Evolutionary conservation across 1,140 invertebrate species (phyloP).

Genomic region (Latrodectus geometricus): DNA sequence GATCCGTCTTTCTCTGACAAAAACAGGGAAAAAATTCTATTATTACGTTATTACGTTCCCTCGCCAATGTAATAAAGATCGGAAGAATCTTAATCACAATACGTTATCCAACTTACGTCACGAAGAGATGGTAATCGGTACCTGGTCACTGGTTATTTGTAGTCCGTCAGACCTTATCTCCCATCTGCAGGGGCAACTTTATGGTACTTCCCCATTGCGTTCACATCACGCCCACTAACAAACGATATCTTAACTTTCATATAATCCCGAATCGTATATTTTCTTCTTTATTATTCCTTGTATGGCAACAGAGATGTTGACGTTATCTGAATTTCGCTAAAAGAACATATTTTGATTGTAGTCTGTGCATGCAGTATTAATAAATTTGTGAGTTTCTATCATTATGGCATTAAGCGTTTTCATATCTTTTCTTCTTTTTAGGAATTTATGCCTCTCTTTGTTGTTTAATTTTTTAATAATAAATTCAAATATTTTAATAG

Average conservation of each 20-base stretch:
- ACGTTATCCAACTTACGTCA: neutral
- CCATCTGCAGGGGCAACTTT: neutral
- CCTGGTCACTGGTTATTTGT: conserved; percentile 19
- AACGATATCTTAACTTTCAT: conserved; percentile 18
- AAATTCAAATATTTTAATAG: too few relatives aligned
- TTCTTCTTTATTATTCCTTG: conserved; percentile 28
- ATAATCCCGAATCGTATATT: conserved; percentile 22
- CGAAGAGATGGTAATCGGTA: conserved; percentile 23
- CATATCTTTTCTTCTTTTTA: too few relatives aligned
- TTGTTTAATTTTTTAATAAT: too few relatives aligned
- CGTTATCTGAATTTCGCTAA: neutral
- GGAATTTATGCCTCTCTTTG: too few relatives aligned
- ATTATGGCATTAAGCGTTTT: too few relatives aligned
- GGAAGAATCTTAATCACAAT: too few relatives aligned
- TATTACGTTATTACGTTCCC: too few relatives aligned
- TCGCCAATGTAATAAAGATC: too few relatives aligned
- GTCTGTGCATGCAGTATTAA: too few relatives aligned
- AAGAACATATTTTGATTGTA: too few relatives aligned
- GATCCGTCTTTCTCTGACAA: too few relatives aligned
- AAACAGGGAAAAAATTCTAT: too few relatives aligned
- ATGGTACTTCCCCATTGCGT: conserved; percentile 9
- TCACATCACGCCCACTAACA: conserved; percentile 8
- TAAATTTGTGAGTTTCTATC: neutral
- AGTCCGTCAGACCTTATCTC: conserved; percentile 15
- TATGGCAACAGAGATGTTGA: conserved; percentile 15